Evolutionary conservation across 2,888 invertebrate genomes (phyloP), one percentile per base, ranked within the genome.

Genomic region (Aphelenchoides bicaudatus): DNA sequence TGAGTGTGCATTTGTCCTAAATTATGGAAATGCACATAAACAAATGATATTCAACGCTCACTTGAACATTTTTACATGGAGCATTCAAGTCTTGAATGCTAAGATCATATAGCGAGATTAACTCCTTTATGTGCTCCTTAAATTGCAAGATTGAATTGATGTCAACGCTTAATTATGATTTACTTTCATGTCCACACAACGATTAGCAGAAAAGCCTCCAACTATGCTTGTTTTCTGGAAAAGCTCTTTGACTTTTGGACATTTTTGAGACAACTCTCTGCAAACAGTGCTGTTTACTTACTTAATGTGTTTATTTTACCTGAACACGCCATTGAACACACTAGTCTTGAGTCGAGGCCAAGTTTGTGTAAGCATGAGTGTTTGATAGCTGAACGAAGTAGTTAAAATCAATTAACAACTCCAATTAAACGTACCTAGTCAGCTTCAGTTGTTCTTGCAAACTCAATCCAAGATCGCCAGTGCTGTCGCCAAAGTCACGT

Each of bases 211-310:
- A 59, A 76, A 76, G 28, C 74, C 72, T 16, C 71, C 75, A 23
- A 76, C 75, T 19, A 76, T 76, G 3, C 69, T 68, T 73, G 73
- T 75, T 57, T 76, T 76, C 53, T 76, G 76, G 63, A 76, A 75
- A 63, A 76, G 70, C 51, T 76, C 76, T 25, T 61, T 57, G 6
- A 48, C 66, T 38, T 56, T 39, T 19, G 51, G 31, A 37, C 61
- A 61, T 34, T 48, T 54, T n/a, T 52, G 50, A 23, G 51, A 16
- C 29, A 66, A 31, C 19, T 63, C 38, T 30, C 66, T 66, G 39
- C 27, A 10, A 46, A 10, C 19, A 19, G 46, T 13, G 8, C 6
- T 43, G 29, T 6, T 59, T 6, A 6, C 19, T 19, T 1, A 16
- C 8, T 37, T 19, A 23, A 59, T 19, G 31, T 1, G 13, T 50